These are phyloP conservation scores for Oceanodroma leucorhoa DNA, from an alignment of 2,797 vertebrate genomes.

Conservation along the genomic window DNA sequence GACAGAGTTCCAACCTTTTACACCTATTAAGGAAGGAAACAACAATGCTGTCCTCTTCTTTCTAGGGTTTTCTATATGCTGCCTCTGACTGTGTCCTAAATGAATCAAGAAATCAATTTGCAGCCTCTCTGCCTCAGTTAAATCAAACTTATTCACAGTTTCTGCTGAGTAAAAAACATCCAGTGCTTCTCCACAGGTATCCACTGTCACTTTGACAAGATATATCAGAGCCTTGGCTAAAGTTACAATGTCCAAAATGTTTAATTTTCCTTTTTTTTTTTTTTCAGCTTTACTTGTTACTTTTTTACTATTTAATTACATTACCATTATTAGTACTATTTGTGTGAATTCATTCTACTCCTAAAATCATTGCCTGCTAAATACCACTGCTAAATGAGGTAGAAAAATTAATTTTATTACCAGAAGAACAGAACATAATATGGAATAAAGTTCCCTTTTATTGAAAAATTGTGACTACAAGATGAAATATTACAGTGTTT, in stretches of 20 bases:
- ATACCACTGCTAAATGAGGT: neutral
- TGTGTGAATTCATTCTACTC: neutral
- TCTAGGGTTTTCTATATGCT: constrained; percentile 13
- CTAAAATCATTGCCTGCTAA: neutral
- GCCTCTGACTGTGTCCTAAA: constrained; percentile 44
- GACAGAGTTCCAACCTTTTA: constrained; percentile 9
- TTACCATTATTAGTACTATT: neutral
- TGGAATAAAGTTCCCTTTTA: neutral
- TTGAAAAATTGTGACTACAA: neutral
- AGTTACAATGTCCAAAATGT: neutral
- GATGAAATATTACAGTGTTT: neutral
- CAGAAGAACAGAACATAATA: neutral
- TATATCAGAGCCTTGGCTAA: neutral
- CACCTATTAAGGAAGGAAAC: constrained; percentile 41
- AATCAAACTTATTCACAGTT: constrained; percentile 49
- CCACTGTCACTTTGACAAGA: neutral
- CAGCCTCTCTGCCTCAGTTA: constrained; percentile 39
- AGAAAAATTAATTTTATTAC: constrained; percentile 7
- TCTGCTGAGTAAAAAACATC: constrained; percentile 17
- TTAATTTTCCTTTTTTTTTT: neutral
- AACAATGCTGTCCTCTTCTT: constrained; percentile 17
- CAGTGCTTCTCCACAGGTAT: neutral
- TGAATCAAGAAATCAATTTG: constrained; percentile 64
- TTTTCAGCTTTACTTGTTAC: neutral
- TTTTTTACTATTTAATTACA: neutral